Evolutionary conservation across 2,797 vertebrate genomes (phyloP).

Genomic region (Halcyon smyrnensis): DNA sequence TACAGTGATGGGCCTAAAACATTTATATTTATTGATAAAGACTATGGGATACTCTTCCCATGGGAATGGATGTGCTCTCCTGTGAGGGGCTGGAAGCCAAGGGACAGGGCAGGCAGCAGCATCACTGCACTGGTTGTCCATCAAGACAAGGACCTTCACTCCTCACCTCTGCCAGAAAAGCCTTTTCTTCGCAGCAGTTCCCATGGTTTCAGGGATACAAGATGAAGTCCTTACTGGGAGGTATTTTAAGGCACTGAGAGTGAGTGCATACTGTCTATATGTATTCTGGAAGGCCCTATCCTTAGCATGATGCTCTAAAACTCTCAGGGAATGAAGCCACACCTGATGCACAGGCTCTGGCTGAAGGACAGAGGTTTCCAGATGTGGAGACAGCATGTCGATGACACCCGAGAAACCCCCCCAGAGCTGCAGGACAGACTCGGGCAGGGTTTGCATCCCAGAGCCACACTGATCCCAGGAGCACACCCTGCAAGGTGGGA

Average conservation of each 20-base stretch:
- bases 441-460: rapidly evolving
- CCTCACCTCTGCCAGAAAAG: neutral
- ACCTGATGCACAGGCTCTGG: neutral
- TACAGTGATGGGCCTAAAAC: neutral
- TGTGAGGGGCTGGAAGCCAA: neutral
- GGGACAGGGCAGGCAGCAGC: neutral
- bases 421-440: neutral
- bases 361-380: neutral
- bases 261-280: rapidly evolving
- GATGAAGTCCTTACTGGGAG: neutral
- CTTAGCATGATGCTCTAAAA: neutral
- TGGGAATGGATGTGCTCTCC: neutral
- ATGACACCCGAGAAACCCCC: rapidly evolving
- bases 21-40: neutral
- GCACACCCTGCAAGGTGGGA: neutral
- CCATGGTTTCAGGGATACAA: neutral
- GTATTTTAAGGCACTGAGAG: neutral
- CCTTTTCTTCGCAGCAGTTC: neutral
- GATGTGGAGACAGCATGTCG: rapidly evolving
- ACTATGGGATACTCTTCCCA: neutral
- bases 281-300: neutral
- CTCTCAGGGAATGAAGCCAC: neutral
- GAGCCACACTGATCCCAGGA: neutral
- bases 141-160: rapidly evolving
- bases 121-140: neutral